A percentile compares a stretch with the other conserved stretches of the same genome.
These are phyloP conservation scores for Antitype chi DNA, from an alignment of 2,888 invertebrate genomes.

Conservation along the genomic window DNA sequence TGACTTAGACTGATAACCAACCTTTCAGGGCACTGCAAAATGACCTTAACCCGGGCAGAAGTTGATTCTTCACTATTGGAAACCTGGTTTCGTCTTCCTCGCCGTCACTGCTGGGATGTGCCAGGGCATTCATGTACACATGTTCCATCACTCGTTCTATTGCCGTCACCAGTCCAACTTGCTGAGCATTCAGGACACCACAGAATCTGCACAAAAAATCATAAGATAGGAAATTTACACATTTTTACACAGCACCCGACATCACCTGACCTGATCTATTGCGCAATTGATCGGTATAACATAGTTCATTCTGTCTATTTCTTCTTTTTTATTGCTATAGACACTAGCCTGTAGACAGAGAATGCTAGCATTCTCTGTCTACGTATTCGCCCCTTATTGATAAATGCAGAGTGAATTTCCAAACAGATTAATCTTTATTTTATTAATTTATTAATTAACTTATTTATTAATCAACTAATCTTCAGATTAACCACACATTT, in stretches of 20 bases:
- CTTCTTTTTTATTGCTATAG: neutral
- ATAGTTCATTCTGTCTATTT: neutral
- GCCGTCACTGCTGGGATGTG: conserved; percentile 94
- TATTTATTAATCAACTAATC: no score
- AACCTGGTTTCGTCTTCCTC: conserved; percentile 95
- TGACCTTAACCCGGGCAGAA: conserved; percentile 95
- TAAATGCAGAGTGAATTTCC: neutral
- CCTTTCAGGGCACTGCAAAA: conserved; percentile 97
- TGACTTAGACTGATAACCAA: conserved; percentile 13
- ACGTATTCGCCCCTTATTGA: no score
- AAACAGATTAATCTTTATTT: no score
- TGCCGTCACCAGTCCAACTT: conserved; percentile 95
- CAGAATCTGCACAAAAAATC: conserved; percentile 90
- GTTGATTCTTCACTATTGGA: conserved; percentile 95
- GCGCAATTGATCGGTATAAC: no score
- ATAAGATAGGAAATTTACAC: neutral
- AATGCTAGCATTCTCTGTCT: no score
- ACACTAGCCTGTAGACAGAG: no score
- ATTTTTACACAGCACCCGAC: neutral
- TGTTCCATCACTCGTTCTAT: conserved; percentile 97
- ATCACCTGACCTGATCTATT: no score
- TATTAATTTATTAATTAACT: no score
- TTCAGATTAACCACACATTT: neutral
- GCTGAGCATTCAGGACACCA: conserved; percentile 94
- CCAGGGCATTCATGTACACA: conserved; percentile 97